Conservation (phyloP, 2,797 vertebrate species). For the Amblyopsis hoosieri region DNA sequence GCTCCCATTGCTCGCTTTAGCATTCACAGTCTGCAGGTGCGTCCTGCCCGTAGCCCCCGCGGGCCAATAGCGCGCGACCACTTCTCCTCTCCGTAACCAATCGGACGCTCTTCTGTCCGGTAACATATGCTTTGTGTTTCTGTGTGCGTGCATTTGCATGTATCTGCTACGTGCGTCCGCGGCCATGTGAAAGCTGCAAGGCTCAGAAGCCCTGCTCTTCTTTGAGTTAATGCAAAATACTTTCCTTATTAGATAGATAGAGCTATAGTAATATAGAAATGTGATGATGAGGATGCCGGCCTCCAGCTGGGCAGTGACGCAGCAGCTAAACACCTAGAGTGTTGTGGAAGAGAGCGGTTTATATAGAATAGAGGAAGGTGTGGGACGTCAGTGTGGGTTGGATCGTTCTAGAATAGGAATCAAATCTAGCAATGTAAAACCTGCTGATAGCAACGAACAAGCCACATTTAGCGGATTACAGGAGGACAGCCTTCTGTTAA, state of each 20-base stretch:
- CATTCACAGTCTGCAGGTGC: slow-evolving; percentile 40
- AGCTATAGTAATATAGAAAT: too few relatives aligned
- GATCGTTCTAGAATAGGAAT: neutral
- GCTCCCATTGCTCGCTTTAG: slow-evolving; percentile 52
- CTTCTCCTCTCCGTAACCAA: slow-evolving; percentile 34
- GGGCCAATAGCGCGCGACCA: slow-evolving; percentile 46
- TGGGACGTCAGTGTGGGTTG: neutral
- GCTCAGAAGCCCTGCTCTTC: too few relatives aligned
- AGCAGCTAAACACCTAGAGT: neutral
- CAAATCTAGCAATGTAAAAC: neutral
- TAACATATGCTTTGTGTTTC: neutral
- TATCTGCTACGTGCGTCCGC: slow-evolving; percentile 42
- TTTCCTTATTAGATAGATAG: neutral
- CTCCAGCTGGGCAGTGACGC: slow-evolving; percentile 41
- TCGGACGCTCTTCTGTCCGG: slow-evolving; percentile 13
- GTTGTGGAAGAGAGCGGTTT: neutral
- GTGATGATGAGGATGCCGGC: neutral
- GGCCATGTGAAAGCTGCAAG: too few relatives aligned
- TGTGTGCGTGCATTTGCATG: slow-evolving; percentile 9
- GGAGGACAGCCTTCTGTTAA: too few relatives aligned
- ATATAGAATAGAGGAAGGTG: slow-evolving; percentile 6
- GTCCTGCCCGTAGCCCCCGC: neutral
- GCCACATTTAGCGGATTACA: too few relatives aligned
- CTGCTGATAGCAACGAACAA: too few relatives aligned
- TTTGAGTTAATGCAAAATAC: neutral